Evolutionary conservation across 2,888 invertebrate genomes (phyloP), one percentile per base, ranked within the genome.

Genomic region (Ommatoiulus sabulosus): DNA sequence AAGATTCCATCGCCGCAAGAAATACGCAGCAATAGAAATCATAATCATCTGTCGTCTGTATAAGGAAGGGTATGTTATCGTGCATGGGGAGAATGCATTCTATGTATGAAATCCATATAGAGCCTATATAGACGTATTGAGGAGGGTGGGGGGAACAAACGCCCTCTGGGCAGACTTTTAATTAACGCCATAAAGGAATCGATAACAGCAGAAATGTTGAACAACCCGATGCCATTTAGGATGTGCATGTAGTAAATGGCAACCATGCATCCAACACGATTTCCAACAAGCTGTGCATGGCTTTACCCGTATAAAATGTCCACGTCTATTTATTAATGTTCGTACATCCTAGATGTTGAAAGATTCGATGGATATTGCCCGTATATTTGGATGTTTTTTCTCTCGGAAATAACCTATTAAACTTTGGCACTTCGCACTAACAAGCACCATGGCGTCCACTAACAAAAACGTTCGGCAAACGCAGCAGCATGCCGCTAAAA

Each of bases 161-260:
- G 86, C 48, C 86, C 86, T 86, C 48, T 86, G 86, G 86, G 46
- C 86, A 86, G 80, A 80, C 80, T 86, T 87, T 87, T 87, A 87
- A 87, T 87, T 87, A 87, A 87, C 52, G 43, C 87, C 87, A 57
- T 87, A 86, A 86, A 86, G 57, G 17, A 87, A 87, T 87, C 87
- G 87, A 87, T 87, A 57, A 87, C 63, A n/a, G n/a, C 87, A 87
- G 52, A 86, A 46, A 80, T 80, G 80, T 24, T 80, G 80, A 24
- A 80, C 80, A 80, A 80, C 80, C 35, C 80, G 15, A 43, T 80
- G 24, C 80, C 80, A 80, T 80, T 80, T 43, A 80, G 80, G 80
- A 80, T 15, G 80, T 80, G 80, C 80, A 80, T 80, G 80, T 35
- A 43, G 35, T 15, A 80, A 80, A 80, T 80, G 72, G 72, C 72